Evolutionary conservation across 2,113 vertebrate species (phyloP), one percentile per base, ranked within the genome.

Genomic region (Sialia sialis): DNA sequence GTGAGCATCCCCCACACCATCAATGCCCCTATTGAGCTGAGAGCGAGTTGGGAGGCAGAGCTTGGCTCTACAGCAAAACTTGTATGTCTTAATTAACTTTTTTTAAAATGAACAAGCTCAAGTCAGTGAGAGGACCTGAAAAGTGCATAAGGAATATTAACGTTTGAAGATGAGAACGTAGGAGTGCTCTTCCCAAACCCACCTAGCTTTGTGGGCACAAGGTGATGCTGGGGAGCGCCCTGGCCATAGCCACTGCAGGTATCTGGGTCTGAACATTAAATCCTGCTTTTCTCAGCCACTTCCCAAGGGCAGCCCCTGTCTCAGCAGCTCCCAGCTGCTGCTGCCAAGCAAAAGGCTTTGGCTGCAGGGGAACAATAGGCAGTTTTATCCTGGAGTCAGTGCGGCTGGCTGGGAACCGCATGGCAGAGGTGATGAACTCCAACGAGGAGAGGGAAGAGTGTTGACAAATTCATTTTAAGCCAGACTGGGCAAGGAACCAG

Each of bases 381-480:
- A 72, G 90, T 94, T 94, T 94, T 96, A 95, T 96, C 77, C 84
- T 70, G 13, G 63, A 91, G 94, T 96, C 95, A 93, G 92, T 20
- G 2, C 0, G 69, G 88, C 91, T 70, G 86, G 86, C 86, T 96
- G 94, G 91, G 89, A 97, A 94, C 58, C 51, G 84, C 93, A 68
- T 94, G 93, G 96, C 93, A 94, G 91, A 97, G 89, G 89, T 96
- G 95, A 92, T 90, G 95, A 92, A 95, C 96, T 96, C 93, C 94
- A 81, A 60, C 20, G 83, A 95, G 86, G 96, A 96, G 89, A 94
- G 58, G 62, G 69, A 92, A 94, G 96, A 95, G 94, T 92, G 94
- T 93, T 96, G 89, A 94, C 95, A 96, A 96, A 94, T 95, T 93
- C 84, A 79, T 96, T 96, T 96, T 72, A 96, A 97, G 91, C 91